These are phyloP conservation scores for Tetragnatha montana DNA, from an alignment of 2,888 invertebrate species.

Conservation along the genomic window DNA sequence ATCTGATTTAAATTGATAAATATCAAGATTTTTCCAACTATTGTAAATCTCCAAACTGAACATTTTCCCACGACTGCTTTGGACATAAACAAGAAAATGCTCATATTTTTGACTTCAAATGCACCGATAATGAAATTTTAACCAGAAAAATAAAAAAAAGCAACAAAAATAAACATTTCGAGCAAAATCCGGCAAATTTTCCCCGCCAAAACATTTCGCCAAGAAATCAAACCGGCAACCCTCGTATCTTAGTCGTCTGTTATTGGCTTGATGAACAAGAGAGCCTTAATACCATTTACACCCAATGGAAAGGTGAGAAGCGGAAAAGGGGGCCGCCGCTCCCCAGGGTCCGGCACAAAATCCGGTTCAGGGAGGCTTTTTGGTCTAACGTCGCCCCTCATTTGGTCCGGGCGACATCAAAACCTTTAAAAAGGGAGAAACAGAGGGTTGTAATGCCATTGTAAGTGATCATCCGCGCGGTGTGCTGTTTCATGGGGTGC, in stretches of 20 bases:
- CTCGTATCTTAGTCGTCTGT: constrained; percentile 55
- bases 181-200: neutral
- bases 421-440: constrained; percentile 62
- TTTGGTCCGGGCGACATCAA: constrained; percentile 47
- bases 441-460: constrained; percentile 63
- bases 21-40: no score
- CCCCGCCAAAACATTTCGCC: constrained; percentile 19
- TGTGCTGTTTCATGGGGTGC: constrained; percentile 48
- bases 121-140: no score
- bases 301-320: constrained; percentile 69
- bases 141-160: no score
- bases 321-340: constrained; percentile 60
- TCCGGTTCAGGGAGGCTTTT: constrained; percentile 64
- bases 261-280: constrained; percentile 71
- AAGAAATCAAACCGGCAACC: constrained; percentile 55
- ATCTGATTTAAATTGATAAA: no score
- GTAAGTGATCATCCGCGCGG: constrained; percentile 49
- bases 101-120: no score
- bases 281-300: constrained; percentile 68
- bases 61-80: no score
- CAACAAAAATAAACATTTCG: no score
- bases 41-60: no score
- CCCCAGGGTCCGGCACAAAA: constrained; percentile 50
- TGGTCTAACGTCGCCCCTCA: constrained; percentile 66
- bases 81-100: no score